Evolutionary conservation across 2,888 invertebrate genomes (phyloP), one percentile per base, ranked within the genome.

Genomic region (Quadriops clusia): DNA sequence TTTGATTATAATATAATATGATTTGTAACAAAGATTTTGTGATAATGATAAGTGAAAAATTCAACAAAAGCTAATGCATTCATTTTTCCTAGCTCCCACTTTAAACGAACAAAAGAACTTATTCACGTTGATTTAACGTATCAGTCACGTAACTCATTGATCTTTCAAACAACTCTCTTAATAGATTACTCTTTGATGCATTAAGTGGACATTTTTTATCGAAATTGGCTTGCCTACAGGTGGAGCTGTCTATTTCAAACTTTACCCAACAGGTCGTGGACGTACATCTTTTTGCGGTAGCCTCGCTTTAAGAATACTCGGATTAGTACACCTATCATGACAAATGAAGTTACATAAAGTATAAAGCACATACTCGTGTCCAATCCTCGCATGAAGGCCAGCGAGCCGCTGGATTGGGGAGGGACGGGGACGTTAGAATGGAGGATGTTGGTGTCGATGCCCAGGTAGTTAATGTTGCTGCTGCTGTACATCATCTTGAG

Each of bases 281-380:
- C 68, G 58, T 80, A 80, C 45, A 68, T 60, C 60, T 79, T 83
- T 60, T 79, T 84, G 52, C 74, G 75, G 58, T 81, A 79, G 47
- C 74, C 69, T 55, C 71, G 72, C 45, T 74, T 72, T 44, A 81
- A 67, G 58, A 89, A 83, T 58, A 80, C 71, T 51, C 79, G 51
- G 38, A 61, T 58, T 46, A 61, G 43, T 42, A 53, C 71, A 50
- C 82, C 74, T 41, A 83, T 79, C 51, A 84, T 54, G 46, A 80
- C 65, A 56, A 89, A 70, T 58, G 84, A 75, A 46, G 72, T 58
- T 50, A 80, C 75, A 37, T 52, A 51, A 39, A 53, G 37, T 33
- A 54, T 47, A 37, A 60, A 47, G 47, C 56, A 61, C 54, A 60
- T 56, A 49, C 58, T 54, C 47, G 53, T 44, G 49, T 60, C 60